A percentile compares a stretch with the other conserved stretches of the same genome.
These are phyloP conservation scores for Ceriagrion tenellum DNA, from an alignment of 2,888 invertebrate genomes.

Conservation along the genomic window DNA sequence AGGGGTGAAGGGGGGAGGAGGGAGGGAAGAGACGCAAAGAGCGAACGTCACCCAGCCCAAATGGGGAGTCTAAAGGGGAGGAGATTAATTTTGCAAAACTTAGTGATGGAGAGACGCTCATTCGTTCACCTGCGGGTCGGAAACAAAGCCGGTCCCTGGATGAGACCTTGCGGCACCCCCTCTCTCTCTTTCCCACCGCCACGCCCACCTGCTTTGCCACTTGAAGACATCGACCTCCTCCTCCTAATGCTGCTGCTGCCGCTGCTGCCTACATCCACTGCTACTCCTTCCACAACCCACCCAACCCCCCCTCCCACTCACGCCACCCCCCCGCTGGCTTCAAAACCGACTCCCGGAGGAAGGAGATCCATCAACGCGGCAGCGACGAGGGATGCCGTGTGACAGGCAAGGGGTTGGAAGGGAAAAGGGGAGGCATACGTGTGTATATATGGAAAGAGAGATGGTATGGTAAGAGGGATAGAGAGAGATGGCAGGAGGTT, in stretches of 20 bases:
- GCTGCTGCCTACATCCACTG: too few relatives aligned
- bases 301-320: too few relatives aligned
- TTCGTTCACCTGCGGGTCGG: slow-evolving; percentile 66
- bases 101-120: slow-evolving; percentile 59
- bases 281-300: too few relatives aligned
- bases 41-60: slow-evolving; percentile 47
- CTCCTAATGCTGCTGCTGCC: neutral
- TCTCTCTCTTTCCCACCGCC: neutral
- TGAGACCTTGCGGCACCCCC: slow-evolving; percentile 59
- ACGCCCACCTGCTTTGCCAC: slow-evolving; percentile 66
- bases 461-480: neutral
- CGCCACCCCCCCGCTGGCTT: neutral
- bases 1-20: neutral
- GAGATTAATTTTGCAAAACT: slow-evolving; percentile 66
- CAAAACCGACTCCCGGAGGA: slow-evolving; percentile 59
- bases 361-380: slow-evolving; percentile 65
- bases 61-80: slow-evolving; percentile 25
- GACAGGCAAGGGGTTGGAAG: slow-evolving; percentile 40
- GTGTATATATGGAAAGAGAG: slow-evolving; percentile 39
- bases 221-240: slow-evolving; percentile 66
- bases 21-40: neutral
- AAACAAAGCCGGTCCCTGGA: slow-evolving; percentile 61
- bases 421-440: slow-evolving; percentile 17
- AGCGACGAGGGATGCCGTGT: slow-evolving; percentile 45
- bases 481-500: neutral